Evolutionary conservation across 2,797 vertebrate species (phyloP).

Genomic region (Oreonectes daqikongensis): DNA sequence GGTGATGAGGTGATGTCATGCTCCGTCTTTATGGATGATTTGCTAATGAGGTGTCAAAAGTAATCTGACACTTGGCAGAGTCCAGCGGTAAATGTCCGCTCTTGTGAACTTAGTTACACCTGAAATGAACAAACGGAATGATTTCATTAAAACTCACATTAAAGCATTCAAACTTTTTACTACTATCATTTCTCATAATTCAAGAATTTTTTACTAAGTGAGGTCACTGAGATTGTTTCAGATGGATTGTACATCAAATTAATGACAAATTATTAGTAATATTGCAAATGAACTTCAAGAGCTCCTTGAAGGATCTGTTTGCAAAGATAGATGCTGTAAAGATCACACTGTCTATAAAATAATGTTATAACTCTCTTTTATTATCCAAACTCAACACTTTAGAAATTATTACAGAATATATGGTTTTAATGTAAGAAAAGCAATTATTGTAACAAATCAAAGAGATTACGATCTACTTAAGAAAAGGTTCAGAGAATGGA

Average conservation of each 20-base stretch:
- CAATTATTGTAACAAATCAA: no score
- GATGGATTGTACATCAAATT: background rate
- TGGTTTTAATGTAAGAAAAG: no score
- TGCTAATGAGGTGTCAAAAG: constrained; percentile 53
- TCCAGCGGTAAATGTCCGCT: constrained; percentile 26
- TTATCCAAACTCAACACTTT: no score
- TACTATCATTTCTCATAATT: background rate
- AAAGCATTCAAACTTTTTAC: constrained; percentile 39
- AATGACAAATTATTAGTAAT: background rate
- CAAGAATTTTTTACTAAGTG: background rate
- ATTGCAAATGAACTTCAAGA: background rate
- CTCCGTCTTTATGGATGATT: constrained; percentile 50
- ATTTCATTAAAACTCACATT: constrained; percentile 45
- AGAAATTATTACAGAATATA: no score
- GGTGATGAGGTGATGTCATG: constrained; percentile 53
- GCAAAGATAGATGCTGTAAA: background rate
- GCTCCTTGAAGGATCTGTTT: background rate
- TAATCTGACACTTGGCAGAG: constrained; percentile 51
- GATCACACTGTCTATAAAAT: background rate
- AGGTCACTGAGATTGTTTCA: background rate
- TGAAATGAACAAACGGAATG: constrained; percentile 34
- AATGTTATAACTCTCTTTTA: no score
- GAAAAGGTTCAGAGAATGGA: no score
- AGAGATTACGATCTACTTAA: no score
- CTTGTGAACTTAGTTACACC: constrained; percentile 24